Evolutionary conservation across 2,888 invertebrate genomes (phyloP), one percentile per base, ranked within the genome.

Genomic region (Diarsia rubi): DNA sequence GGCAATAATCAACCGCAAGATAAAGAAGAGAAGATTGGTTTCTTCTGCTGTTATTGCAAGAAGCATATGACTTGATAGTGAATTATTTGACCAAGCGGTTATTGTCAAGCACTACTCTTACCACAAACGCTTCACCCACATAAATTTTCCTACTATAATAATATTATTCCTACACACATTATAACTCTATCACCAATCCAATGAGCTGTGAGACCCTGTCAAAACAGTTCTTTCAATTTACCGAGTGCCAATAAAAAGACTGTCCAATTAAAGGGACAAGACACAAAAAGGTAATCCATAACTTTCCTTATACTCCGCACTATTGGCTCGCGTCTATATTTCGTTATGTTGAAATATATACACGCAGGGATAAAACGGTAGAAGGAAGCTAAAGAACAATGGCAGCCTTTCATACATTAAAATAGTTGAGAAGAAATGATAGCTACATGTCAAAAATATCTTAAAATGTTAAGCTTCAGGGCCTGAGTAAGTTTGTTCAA

Each of bases 251-350:
- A 52, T 60, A 67, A 62, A 78, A 75, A 63, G 54, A 67, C 14
- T 14, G 57, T 47, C 31, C 16, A 66, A 81, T 69, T 59, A 45
- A 54, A 66, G 54, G 42, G n/a, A 66, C 49, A 16, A 24, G 59
- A 64, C 19, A 81, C 59, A 60, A 64, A 70, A 54, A 77, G 27
- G 47, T 60, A 65, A 65, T 67, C 66, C 31, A 47, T 82, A 82
- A 68, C 52, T 60, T 42, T n/a, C n/a, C 44, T 37, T 57, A 45
- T 45, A 27, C 24, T 27, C 9, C 37, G 16, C 12, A 19, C 27
- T 47, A 19, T 49, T n/a, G 9, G 14, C 19, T 78, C 9, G 11
- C 8, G 14, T 70, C 24, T 63, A 44, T 57, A 63, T 44, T 54
- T 24, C 62, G 16, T 57, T 14, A 63, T 42, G 24, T 57, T 69